Evolutionary conservation across 2,797 vertebrate genomes (phyloP), one percentile per base, ranked within the genome.

Genomic region (Perodicticus potto): DNA sequence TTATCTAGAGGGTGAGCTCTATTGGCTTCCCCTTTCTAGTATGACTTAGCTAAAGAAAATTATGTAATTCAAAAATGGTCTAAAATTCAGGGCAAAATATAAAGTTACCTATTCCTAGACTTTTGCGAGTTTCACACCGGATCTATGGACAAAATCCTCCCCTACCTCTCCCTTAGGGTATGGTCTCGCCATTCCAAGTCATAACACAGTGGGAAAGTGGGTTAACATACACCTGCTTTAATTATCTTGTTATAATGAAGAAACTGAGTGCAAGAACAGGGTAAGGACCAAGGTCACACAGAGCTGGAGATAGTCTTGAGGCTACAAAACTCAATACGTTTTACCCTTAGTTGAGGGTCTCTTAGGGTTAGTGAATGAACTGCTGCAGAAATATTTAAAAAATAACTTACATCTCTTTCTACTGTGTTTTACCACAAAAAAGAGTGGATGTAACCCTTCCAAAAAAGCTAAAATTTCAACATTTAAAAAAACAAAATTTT

Each of bases 351-450:
- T 43, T 49, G 69, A 77, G 9, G 2, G 2, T 80, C 19, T 77
- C 86, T 74, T 65, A 86, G 84, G 70, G 20, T 70, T 12, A 86
- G 22, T 70, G n/a, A 92, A 72, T 61, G 22, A 96, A 84, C 5
- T 65, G 5, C 23, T 86, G 17, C 13, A 16, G 16, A 85, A 93
- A 69, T 8, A 53, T 34, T 86, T 73, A 2, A 43, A 69, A 80
- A 88, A 69, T 4, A 91, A 63, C 5, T 61, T 65, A 14, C 3
- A 43, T 81, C 25, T 12, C 3, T 78, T 93, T 92, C 65, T 10
- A 45, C 7, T 55, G 14, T 90, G 73, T 53, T 90, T 96, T 92
- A 49, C 37, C 77, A 88, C 67, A 53, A 45, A 23, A 81, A 93
- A 92, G 70, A 76, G 25, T n/a, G 67, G 93, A 55, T 3, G 2